Evolutionary conservation across 2,888 invertebrate genomes (phyloP).

Genomic region (Stenodema calcarata): DNA sequence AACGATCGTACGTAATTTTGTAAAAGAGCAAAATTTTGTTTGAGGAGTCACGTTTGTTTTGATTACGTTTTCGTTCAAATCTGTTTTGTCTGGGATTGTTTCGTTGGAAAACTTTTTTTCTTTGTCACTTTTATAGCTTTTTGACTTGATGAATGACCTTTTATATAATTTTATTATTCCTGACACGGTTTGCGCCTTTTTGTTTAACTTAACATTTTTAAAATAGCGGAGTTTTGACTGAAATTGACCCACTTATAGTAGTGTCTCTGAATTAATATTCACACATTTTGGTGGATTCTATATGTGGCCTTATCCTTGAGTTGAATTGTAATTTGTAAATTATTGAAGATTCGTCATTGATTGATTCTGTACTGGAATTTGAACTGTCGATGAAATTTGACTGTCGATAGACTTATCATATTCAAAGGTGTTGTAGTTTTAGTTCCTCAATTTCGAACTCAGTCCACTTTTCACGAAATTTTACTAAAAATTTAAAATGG

Average conservation of each 20-base stretch:
- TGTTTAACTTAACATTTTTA: neutral
- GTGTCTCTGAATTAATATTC: neutral
- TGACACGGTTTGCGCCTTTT: neutral
- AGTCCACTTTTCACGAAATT: too few relatives aligned
- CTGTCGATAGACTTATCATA: too few relatives aligned
- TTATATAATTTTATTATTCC: neutral
- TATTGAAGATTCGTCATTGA: too few relatives aligned
- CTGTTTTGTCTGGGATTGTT: neutral
- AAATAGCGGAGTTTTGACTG: neutral
- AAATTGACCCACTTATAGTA: neutral
- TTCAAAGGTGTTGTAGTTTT: too few relatives aligned
- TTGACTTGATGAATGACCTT: conserved; percentile 18
- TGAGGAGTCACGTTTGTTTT: conserved; percentile 17
- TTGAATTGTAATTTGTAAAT: too few relatives aligned
- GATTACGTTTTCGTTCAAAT: neutral
- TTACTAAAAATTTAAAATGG: too few relatives aligned
- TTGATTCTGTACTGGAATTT: too few relatives aligned
- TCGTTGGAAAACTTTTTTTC: neutral
- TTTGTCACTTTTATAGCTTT: neutral
- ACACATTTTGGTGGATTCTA: neutral
- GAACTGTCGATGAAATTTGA: too few relatives aligned
- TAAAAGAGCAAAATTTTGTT: neutral
- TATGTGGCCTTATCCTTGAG: too few relatives aligned
- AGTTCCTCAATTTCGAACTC: neutral
- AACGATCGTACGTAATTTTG: conserved; percentile 79